Evolutionary conservation across 2,797 vertebrate genomes (phyloP).

Genomic region (Hypotaenidia okinawae): DNA sequence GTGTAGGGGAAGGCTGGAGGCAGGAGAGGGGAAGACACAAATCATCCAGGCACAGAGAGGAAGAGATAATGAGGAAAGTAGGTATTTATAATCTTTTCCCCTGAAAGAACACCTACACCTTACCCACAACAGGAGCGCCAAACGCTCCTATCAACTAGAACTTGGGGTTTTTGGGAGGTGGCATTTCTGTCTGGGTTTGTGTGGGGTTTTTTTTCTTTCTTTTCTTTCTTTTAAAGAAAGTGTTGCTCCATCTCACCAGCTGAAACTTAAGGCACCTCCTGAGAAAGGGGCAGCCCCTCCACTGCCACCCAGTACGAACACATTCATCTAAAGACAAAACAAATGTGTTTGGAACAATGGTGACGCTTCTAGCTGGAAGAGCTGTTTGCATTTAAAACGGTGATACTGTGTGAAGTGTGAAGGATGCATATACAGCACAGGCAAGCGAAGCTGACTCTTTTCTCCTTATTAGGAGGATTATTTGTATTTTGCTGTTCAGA

Average conservation of each 20-base stretch:
- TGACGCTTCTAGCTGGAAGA: background rate
- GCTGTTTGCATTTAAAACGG: slow-evolving; percentile 22
- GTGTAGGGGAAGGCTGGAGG: background rate
- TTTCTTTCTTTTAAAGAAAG: background rate
- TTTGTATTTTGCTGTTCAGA: rapidly evolving
- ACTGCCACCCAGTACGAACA: background rate
- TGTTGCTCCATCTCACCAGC: background rate
- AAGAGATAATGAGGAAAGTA: background rate
- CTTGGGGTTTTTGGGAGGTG: background rate
- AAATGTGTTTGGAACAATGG: slow-evolving; percentile 25
- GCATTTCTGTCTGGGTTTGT: background rate
- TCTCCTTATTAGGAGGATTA: background rate
- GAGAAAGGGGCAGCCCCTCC: slow-evolving; percentile 1
- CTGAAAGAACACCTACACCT: background rate
- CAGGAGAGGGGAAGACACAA: background rate
- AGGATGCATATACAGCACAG: background rate
- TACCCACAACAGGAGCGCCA: background rate
- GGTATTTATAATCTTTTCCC: background rate
- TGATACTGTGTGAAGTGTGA: background rate
- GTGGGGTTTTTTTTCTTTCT: background rate
- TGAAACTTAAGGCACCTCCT: background rate
- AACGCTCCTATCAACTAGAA: background rate
- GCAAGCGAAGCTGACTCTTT: background rate
- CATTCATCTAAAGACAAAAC: slow-evolving; percentile 34
- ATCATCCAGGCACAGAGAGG: background rate